phyloP scores from a whole-genome alignment of 2,797 vertebrate species.

The Premnoplex brunnescens region DNA sequence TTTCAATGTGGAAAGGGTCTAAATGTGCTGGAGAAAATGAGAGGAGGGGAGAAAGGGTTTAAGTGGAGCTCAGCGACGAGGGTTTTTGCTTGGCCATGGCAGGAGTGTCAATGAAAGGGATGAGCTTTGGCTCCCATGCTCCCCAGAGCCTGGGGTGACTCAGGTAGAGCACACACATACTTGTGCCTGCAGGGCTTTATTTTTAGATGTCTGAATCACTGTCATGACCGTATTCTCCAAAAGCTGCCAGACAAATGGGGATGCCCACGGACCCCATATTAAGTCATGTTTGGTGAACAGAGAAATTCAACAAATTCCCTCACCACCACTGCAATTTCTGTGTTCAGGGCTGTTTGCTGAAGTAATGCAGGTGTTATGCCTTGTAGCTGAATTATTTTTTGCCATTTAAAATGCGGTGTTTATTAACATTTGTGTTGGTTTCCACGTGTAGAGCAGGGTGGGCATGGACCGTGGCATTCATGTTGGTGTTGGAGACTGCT shows the following conservation, averaged over 20 bases:
- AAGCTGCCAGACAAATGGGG: constrained; percentile 15
- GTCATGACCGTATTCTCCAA: not conserved
- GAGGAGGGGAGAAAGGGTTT: not conserved
- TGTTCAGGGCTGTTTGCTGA: not conserved
- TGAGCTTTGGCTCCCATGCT: not conserved
- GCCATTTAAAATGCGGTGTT: not conserved
- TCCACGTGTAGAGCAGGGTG: not conserved
- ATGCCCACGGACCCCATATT: constrained; percentile 49
- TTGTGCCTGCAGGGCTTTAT: constrained; percentile 42
- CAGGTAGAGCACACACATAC: not conserved
- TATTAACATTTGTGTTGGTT: not conserved
- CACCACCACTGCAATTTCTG: not conserved
- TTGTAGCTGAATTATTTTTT: not conserved
- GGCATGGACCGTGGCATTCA: not conserved
- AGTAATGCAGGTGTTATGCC: not conserved
- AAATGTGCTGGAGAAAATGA: not conserved
- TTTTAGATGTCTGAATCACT: constrained; percentile 59
- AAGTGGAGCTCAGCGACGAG: not conserved
- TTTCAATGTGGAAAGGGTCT: not conserved
- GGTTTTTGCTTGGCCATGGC: not conserved
- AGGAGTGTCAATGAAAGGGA: not conserved
- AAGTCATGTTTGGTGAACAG: constrained; percentile 45
- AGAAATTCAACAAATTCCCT: not conserved
- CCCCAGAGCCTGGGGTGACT: not conserved
- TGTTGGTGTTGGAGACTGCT: constrained; percentile 26